Evolutionary conservation across 2,888 invertebrate genomes (phyloP).

Genomic region (Synergus itoensis): DNA sequence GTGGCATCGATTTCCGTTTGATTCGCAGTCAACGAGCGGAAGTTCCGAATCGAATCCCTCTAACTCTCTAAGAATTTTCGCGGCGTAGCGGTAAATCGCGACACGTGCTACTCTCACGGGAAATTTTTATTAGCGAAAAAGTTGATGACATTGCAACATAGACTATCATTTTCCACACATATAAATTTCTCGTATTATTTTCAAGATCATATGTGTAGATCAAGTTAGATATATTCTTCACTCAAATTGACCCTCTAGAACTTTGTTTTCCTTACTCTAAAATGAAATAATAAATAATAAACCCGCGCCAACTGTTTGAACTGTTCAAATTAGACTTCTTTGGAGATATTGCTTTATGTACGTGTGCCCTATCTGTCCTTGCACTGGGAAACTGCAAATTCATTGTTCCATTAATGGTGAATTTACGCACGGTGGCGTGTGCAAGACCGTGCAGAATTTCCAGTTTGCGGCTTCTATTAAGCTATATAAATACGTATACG

Average conservation of each 20-base stretch:
- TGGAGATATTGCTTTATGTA: not conserved
- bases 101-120: conserved; percentile 24
- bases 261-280: no score
- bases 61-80: conserved; percentile 39
- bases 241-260: not conserved
- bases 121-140: conserved; percentile 42
- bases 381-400: conserved; percentile 5
- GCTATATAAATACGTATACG: conserved; percentile 39
- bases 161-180: not conserved
- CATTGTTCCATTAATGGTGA: conserved; percentile 37
- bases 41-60: conserved; percentile 41
- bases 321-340: not conserved
- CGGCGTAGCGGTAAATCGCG: conserved; percentile 9
- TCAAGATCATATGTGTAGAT: not conserved
- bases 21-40: conserved; percentile 47
- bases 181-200: not conserved
- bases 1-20: conserved; percentile 49
- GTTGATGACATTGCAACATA: not conserved
- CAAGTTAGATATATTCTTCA: not conserved
- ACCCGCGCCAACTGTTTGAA: no score
- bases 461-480: conserved; percentile 41
- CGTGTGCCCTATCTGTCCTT: not conserved
- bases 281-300: no score
- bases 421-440: conserved; percentile 38
- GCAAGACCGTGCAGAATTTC: conserved; percentile 35